Percentiles rank a stretch among this genome's conserved stretches.
These are phyloP conservation scores for Merops nubicus DNA, from an alignment of 2,113 vertebrate genomes.

Conservation along the genomic window DNA sequence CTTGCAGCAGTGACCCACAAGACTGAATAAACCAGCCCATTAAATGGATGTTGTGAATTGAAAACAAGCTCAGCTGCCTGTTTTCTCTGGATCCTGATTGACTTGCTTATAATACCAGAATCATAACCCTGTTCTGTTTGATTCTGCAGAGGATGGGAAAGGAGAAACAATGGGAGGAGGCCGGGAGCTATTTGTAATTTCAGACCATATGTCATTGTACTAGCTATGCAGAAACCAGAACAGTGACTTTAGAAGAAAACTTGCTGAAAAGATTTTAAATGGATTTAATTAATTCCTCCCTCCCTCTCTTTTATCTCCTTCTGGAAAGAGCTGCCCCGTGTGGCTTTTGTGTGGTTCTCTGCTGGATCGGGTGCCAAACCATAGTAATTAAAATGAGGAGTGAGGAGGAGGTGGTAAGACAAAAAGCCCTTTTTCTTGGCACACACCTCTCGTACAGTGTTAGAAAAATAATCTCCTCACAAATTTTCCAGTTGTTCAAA, in stretches of 20 bases:
- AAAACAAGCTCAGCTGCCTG: not conserved
- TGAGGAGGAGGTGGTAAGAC: slow-evolving; percentile 15
- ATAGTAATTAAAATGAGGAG: slow-evolving; percentile 55
- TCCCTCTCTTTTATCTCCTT: slow-evolving; percentile 38
- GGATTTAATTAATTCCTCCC: slow-evolving; percentile 64
- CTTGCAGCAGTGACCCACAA: not conserved
- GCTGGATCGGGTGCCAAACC: slow-evolving; percentile 25
- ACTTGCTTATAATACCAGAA: not conserved
- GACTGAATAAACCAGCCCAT: not conserved
- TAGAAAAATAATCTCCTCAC: slow-evolving; percentile 8
- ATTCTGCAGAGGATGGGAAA: not conserved
- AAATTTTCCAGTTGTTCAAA: slow-evolving; percentile 1
- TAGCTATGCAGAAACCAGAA: slow-evolving; percentile 18
- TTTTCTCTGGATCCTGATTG: not conserved
- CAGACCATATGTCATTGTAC: slow-evolving; percentile 23
- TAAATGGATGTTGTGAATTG: not conserved
- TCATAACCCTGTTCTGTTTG: not conserved
- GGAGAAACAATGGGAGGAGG: not conserved
- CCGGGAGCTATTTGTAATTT: slow-evolving; percentile 44
- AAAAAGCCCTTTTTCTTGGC: slow-evolving; percentile 50
- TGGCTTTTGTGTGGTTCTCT: slow-evolving; percentile 40
- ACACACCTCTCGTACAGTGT: not conserved
- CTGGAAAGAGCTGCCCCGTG: slow-evolving; percentile 14
- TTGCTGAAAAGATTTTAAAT: slow-evolving; percentile 40
- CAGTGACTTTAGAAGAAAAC: slow-evolving; percentile 26